A percentile compares a stretch with the other conserved stretches of the same genome.
Evolutionary conservation across 2,888 invertebrate species (phyloP).

Genomic region (Tiphia femorata): DNA sequence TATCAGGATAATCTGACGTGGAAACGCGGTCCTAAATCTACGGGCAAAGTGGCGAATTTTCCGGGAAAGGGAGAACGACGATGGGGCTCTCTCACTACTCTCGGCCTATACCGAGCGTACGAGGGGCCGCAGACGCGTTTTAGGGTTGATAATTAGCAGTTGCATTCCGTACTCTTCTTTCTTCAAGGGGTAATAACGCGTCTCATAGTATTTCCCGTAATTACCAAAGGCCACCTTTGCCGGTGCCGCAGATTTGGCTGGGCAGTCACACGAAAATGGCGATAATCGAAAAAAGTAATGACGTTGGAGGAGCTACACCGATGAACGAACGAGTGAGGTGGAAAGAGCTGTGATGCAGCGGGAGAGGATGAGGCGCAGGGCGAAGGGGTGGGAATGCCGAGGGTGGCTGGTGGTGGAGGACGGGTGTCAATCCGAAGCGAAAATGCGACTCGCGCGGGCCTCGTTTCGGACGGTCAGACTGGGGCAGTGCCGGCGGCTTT

Average conservation of each 20-base stretch:
- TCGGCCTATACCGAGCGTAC: neutral
- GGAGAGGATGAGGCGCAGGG: constrained; percentile 5
- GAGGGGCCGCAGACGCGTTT: neutral
- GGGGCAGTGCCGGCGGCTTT: constrained; percentile 58
- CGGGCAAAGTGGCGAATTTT: constrained; percentile 2
- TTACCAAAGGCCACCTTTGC: too few relatives aligned
- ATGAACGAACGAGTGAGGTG: neutral
- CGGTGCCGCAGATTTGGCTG: too few relatives aligned
- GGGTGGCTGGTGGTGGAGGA: constrained; percentile 20
- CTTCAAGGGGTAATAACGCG: neutral
- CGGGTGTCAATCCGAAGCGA: constrained; percentile 45
- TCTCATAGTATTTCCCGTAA: too few relatives aligned
- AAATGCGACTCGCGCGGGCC: constrained; percentile 53
- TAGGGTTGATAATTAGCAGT: neutral
- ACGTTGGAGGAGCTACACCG: too few relatives aligned
- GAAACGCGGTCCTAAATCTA: constrained; percentile 2
- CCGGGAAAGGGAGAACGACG: neutral
- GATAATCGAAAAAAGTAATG: too few relatives aligned
- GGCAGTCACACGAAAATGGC: too few relatives aligned
- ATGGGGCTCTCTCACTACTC: neutral
- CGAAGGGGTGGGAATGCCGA: neutral
- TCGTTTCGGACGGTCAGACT: constrained; percentile 49
- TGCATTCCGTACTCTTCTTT: neutral
- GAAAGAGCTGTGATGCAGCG: neutral
- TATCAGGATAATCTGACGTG: constrained; percentile 7